A percentile compares a stretch with the other conserved stretches of the same genome.
Conservation (phyloP, 2,888 invertebrate genomes). For the Caenorhabditis drosophilae region DNA sequence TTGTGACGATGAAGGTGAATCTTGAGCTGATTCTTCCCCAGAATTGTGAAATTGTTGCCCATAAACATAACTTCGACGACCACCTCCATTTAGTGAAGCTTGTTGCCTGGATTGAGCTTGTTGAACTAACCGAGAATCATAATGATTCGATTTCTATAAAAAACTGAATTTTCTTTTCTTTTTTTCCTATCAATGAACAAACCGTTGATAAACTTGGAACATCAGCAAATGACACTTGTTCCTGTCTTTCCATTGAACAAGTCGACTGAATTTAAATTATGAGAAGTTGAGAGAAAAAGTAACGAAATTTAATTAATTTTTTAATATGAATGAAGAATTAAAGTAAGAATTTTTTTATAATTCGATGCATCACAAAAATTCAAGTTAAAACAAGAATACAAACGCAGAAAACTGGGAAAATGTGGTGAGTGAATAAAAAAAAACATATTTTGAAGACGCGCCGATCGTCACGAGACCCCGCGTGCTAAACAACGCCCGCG, state of each 20-base stretch:
- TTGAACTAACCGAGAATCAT: neutral
- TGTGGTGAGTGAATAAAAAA: neutral
- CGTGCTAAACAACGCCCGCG: conserved; percentile 18
- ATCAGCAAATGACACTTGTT: no score
- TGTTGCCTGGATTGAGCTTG: neutral
- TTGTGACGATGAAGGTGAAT: neutral
- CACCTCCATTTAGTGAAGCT: neutral
- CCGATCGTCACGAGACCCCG: conserved; percentile 34
- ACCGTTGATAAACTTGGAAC: no score
- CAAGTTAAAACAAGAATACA: neutral
- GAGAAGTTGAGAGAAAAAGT: no score
- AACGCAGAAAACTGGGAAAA: neutral
- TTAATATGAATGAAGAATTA: no score
- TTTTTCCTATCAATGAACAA: no score
- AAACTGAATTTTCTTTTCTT: neutral
- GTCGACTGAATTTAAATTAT: no score
- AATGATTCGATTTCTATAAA: neutral
- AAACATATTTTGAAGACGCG: conserved; percentile 33
- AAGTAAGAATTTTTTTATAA: no score
- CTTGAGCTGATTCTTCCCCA: no score
- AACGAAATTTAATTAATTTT: no score
- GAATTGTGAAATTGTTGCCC: no score
- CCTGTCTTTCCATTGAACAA: no score
- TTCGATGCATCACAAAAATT: no score
- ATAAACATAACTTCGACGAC: neutral